Evolutionary conservation across 2,888 invertebrate species (phyloP).

Genomic region (Actias luna): DNA sequence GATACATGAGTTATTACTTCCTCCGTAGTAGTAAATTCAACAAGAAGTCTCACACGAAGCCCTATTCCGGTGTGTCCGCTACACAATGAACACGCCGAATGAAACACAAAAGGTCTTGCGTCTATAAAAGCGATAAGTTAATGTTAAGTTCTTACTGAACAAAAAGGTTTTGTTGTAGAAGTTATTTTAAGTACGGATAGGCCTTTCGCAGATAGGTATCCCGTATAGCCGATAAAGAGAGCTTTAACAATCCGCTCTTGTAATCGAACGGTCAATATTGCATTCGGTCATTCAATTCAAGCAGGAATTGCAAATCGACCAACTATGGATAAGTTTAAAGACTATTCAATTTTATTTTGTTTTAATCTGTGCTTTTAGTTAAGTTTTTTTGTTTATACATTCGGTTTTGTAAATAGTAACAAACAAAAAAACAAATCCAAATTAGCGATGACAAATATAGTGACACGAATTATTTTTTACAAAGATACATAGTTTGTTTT

Average conservation of each 20-base stretch:
- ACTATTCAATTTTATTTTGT: no score
- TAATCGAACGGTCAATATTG: background rate
- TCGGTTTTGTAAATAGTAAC: no score
- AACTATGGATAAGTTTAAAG: no score
- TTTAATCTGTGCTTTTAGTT: no score
- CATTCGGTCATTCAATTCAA: no score
- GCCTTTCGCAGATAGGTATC: background rate
- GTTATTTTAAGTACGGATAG: background rate
- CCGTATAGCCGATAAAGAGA: background rate
- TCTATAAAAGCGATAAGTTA: background rate
- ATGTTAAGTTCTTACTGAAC: background rate
- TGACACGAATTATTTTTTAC: no score
- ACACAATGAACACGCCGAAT: background rate
- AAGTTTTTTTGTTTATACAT: no score
- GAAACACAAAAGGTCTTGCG: background rate
- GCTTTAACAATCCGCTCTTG: background rate
- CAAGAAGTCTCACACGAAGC: conserved; percentile 3
- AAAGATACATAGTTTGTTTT: no score
- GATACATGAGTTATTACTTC: conserved; percentile 7
- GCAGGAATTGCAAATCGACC: no score
- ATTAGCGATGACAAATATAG: no score
- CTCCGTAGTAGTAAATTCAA: conserved; percentile 8
- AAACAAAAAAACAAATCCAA: no score
- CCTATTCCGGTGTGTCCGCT: background rate
- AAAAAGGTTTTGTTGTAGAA: background rate